A percentile compares a stretch with the other conserved stretches of the same genome.
phyloP scores from a whole-genome alignment of 2,888 invertebrate species.

The Xestia sexstrigata region DNA sequence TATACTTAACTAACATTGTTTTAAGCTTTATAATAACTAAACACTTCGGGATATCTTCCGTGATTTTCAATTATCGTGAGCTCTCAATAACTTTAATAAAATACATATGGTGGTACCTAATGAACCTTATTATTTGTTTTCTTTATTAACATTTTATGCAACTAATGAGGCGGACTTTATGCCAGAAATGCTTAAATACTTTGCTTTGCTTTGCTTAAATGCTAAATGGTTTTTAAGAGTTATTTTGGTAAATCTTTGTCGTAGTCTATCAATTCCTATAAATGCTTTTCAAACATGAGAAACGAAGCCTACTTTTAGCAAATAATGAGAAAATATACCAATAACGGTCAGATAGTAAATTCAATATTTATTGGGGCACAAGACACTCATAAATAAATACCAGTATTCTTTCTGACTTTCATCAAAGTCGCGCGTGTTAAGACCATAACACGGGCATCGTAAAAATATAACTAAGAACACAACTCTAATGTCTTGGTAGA shows the following conservation, averaged over 20 bases:
- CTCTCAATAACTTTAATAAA: too few relatives aligned
- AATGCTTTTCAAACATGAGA: neutral
- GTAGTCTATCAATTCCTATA: neutral
- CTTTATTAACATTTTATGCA: too few relatives aligned
- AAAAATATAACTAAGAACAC: constrained; percentile 44
- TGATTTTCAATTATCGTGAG: too few relatives aligned
- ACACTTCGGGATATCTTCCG: too few relatives aligned
- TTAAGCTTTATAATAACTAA: too few relatives aligned
- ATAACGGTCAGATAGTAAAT: neutral
- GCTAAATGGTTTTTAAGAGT: too few relatives aligned
- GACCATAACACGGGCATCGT: constrained; percentile 23
- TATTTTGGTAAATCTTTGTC: neutral
- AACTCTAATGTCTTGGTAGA: constrained; percentile 33
- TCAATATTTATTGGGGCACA: neutral
- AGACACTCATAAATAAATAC: neutral
- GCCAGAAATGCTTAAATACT: too few relatives aligned
- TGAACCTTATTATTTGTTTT: neutral
- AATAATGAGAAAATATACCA: neutral
- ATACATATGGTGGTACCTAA: too few relatives aligned
- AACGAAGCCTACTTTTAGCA: neutral
- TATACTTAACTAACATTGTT: too few relatives aligned
- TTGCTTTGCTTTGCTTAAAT: too few relatives aligned
- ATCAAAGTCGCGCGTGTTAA: constrained; percentile 39
- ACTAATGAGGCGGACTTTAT: too few relatives aligned
- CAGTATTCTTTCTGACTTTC: neutral